These are phyloP conservation scores for Prenolepis imparis DNA, from an alignment of 2,888 invertebrate genomes.

Conservation along the genomic window DNA sequence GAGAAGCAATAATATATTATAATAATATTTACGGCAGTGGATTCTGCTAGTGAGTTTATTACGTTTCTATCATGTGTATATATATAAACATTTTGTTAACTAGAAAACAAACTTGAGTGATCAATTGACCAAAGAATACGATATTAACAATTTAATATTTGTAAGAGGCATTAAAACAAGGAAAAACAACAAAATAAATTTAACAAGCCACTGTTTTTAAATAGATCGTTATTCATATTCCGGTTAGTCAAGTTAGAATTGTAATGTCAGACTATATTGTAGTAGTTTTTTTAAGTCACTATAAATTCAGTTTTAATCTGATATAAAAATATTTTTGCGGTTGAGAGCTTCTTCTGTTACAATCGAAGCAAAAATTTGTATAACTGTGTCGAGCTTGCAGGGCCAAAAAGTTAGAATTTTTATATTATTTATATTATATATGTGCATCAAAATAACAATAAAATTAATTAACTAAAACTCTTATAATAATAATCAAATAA, in stretches of 20 bases:
- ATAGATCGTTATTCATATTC: neutral
- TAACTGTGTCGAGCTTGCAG: neutral
- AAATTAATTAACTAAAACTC: no score
- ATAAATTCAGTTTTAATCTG: neutral
- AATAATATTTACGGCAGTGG: no score
- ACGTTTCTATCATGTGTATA: neutral
- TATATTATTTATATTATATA: neutral
- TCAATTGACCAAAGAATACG: neutral
- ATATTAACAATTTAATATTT: constrained; percentile 18
- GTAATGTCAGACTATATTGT: neutral
- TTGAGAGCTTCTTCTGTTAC: neutral
- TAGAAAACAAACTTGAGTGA: neutral
- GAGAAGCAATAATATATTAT: neutral
- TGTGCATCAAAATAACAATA: neutral
- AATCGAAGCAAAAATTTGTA: neutral
- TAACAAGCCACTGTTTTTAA: neutral
- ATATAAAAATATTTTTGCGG: neutral
- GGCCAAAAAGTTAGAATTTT: neutral
- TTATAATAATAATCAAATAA: no score
- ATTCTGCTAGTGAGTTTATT: neutral
- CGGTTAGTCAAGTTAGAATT: neutral
- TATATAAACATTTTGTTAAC: neutral
- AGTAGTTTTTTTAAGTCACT: neutral
- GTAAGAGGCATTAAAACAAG: neutral
- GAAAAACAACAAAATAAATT: neutral